Base-by-base conservation (phyloP, 2,113 vertebrate genomes). In the Lucifuga dentata region DNA sequence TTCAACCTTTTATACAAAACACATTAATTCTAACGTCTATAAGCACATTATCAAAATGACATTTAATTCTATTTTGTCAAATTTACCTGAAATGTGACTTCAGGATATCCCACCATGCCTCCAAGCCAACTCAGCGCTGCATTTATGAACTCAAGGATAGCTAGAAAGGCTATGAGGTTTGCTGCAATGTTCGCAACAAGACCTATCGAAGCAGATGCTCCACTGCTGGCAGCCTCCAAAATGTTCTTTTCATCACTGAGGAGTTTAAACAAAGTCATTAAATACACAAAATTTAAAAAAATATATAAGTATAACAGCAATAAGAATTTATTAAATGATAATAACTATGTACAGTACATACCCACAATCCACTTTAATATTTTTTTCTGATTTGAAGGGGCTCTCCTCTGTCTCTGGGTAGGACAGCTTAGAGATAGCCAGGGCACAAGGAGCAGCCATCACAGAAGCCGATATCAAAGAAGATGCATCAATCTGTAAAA, bases 391-490 rank as follows among this genome's bases (percentile, higher is more conserved):
- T 77, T 83, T 94, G 60, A 94, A 95, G 59, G 78, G 80, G 84
- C 93, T 95, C 80, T 96, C 87, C 69, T 97, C 94, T 26, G 94
- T 94, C 83, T 99, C 97, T 0, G 98, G 97, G 77, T 95, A 99
- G 65, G 95, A 90, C 0, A 99, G 92, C 73, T 99, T 99, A 58
- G 98, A 92, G 15, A 99, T 92, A 15, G 95, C 96, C 11, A 99
- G 62, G 5, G 98, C 97, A 0, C 97, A 97, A 0, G 98, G 97
- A 0, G 97, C 98, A 0, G 98, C 98, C 98, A 98, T 99, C 35
- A 99, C 97, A 0, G 98, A 98, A 6, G 97, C 97, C 0, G 98
- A 94, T 0, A 99, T 95, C 80, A 99, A 65, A 0, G 94, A 94
- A 0, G 95, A 85, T 0, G 96, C 88, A 1, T 97, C 95, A 0